Evolutionary conservation across 53 echinoderm and acorn worm genomes (phyloP), one percentile per base, ranked within the genome.

Genomic region (Pentamera pediparva): DNA sequence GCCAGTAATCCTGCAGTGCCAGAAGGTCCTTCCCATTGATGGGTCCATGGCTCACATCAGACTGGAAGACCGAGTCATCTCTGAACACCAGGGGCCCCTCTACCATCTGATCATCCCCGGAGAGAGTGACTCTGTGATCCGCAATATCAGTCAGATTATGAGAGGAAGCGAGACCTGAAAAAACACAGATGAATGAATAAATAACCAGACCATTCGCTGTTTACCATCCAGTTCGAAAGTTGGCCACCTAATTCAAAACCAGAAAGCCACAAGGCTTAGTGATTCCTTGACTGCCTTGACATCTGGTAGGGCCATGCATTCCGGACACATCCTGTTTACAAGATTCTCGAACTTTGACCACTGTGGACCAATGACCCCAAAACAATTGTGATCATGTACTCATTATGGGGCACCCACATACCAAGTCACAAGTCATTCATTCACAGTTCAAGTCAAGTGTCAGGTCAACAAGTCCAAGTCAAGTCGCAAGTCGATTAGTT

Each of bases 11-110:
- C 49, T 37, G 35, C 26, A 48, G 26, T 13, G 26, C 61, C 20
- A 81, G 67, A 15, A 86, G 69, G 32, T 81, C 49, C 5, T 81
- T 69, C n/a, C 81, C 81, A 36, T 74, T 72, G 24, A 86, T 69
- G 11, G 33, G 55, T 17, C 58, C 36, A 0, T 43, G 50, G 13
- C 20, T 54, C 4, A 81, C 76, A 36, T 81, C 37, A 8, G 34
- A 61, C 4, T 76, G 49, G 29, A 81, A 59, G 12, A 53, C 60
- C 36, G 64, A 69, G 38, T 62, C 56, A 48, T 67, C 76, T 37
- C 36, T 50, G 38, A 86, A 81, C 6, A 28, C 59, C 33, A 81
- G 55, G 3, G 26, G 28, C 21, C 81, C 76, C 3, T 29, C 21
- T 4, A 86, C 59, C 0, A 58, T 37, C 59, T 80, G 67, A 29